Evolutionary conservation across 2,113 vertebrate genomes (phyloP), one percentile per base, ranked within the genome.

Genomic region (Gracilinanus agilis): DNA sequence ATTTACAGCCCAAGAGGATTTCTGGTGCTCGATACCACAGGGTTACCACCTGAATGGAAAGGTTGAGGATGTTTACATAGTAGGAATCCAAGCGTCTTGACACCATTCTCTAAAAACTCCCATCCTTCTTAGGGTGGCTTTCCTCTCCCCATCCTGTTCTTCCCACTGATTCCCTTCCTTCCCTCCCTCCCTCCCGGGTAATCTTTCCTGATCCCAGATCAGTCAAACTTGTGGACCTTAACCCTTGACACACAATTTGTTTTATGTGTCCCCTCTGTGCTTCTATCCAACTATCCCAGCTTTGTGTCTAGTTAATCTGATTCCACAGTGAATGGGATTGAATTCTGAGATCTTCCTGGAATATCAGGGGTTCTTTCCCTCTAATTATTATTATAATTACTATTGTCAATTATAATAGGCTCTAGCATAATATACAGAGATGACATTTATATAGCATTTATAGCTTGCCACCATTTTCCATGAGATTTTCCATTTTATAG

Each of bases 11-110:
- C 94, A 99, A 98, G 89, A 99, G 99, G 96, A 99, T 99, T 98
- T 99, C 99, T 3, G 99, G 99, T 61, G 99, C 99, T 96, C 99
- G 98, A 98, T 99, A 99, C 99, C 99, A 99, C 94, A 99, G 98
- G 2, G 99, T 99, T 93, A 99, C 99, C 95, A 99, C 99, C 99
- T 99, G 96, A 53, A 61, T 90, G 21, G 54, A 2, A 21, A 95
- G 44, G 90, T 92, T 34, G 25, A 11, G 16, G 11, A 61, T 3
- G 9, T 24, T 13, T 92, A 44, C 61, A 44, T 49, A 90, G 55
- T 19, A 53, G 56, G 25, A 9, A 54, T 44, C 49, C 95, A 58
- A 92, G 13, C 53, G 92, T 44, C 54, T 95, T 88, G 55, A 9
- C 49, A 34, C 27, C 93, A 93, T 29, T 90, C 54, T 92, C 75